Evolutionary conservation across 1,140 invertebrate species (phyloP).

Genomic region (Plectrocnemia conspersa): DNA sequence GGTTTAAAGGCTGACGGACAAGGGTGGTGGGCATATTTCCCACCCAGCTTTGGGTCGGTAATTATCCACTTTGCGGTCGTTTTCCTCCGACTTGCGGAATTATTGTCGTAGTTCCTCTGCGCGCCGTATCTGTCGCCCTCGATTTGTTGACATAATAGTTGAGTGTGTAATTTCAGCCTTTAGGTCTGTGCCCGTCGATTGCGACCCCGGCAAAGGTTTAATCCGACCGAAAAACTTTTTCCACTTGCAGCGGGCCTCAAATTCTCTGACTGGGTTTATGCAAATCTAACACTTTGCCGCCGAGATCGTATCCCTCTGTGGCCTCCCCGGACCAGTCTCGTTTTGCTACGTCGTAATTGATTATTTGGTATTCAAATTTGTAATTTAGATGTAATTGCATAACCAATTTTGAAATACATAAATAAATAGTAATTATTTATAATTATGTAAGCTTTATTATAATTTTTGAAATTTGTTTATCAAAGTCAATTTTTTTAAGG

Average conservation of each 20-base stretch:
- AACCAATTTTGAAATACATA: no score
- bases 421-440: no score
- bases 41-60: slow-evolving; percentile 13
- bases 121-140: not conserved
- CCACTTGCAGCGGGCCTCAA: not conserved
- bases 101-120: slow-evolving; percentile 11
- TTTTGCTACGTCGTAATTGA: no score
- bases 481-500: no score
- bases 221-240: slow-evolving; percentile 10
- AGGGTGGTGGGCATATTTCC: slow-evolving; percentile 8
- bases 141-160: slow-evolving; percentile 9
- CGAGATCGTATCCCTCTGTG: no score
- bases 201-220: not conserved
- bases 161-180: slow-evolving; percentile 13
- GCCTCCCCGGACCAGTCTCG: no score
- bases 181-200: not conserved
- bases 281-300: no score
- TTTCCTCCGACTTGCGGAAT: slow-evolving; percentile 9
- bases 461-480: no score
- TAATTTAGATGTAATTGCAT: no score
- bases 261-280: no score
- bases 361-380: no score
- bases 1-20: slow-evolving; percentile 11
- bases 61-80: slow-evolving; percentile 22
- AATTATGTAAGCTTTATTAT: no score